phyloP scores from a whole-genome alignment of 2,113 vertebrate species.

The Phrynocephalus versicolor region DNA sequence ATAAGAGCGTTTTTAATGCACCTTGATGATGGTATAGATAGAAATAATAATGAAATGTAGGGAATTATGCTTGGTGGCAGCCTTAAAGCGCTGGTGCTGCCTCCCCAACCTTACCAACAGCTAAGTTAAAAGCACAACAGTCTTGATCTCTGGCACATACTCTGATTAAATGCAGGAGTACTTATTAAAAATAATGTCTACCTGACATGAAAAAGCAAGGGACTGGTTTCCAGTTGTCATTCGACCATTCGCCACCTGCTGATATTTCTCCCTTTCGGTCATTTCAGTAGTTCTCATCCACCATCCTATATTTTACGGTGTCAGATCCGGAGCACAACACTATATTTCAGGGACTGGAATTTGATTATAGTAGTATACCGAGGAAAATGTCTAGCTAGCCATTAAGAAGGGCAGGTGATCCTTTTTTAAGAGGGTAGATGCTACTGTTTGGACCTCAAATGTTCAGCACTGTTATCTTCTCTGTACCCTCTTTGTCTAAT shows the following conservation, averaged over 20 bases:
- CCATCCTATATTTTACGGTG: neutral
- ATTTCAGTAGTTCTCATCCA: neutral
- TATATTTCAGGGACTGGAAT: neutral
- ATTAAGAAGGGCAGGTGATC: neutral
- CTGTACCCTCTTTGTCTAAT: neutral
- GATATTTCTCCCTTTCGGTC: neutral
- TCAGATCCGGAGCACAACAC: neutral
- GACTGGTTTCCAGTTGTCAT: neutral
- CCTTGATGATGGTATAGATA: neutral
- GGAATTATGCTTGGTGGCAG: neutral
- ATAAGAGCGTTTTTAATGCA: neutral
- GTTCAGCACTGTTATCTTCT: neutral
- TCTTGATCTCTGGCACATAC: neutral
- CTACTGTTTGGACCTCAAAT: neutral
- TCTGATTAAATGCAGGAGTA: neutral
- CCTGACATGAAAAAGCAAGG: neutral
- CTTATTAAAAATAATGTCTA: neutral
- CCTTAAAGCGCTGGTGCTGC: neutral
- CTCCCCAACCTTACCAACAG: neutral
- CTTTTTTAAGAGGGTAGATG: neutral
- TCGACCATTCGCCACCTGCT: neutral
- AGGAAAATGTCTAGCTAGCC: neutral
- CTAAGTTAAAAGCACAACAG: neutral
- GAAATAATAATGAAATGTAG: neutral
- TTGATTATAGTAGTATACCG: constrained; percentile 1